phyloP scores from a whole-genome alignment of 2,888 invertebrate species.

The Entomobrya multifasciata region DNA sequence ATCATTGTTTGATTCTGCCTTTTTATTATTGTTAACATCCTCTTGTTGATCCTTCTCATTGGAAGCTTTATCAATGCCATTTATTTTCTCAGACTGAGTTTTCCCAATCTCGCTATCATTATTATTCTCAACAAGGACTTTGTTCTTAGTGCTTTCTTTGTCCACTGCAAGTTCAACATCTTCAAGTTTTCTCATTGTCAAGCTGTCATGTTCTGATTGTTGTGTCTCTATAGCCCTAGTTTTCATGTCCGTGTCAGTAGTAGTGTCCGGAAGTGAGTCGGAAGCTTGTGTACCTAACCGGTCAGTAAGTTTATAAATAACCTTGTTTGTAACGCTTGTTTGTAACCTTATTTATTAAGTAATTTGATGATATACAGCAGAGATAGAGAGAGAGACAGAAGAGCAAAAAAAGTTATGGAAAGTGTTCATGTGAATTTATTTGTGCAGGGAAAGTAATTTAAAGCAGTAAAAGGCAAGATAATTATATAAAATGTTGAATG shows the following conservation, averaged over 20 bases:
- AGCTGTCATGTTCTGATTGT: slow-evolving; percentile 61
- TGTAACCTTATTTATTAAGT: not conserved
- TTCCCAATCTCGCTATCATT: slow-evolving; percentile 47
- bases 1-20: slow-evolving; percentile 49
- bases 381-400: too few relatives aligned
- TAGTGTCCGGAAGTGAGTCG: slow-evolving; percentile 57
- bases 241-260: slow-evolving; percentile 59
- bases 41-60: slow-evolving; percentile 17
- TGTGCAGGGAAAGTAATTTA: not conserved
- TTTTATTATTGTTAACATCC: slow-evolving; percentile 30
- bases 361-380: not conserved
- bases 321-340: not conserved
- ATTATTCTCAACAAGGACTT: slow-evolving; percentile 18
- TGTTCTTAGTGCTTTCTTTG: slow-evolving; percentile 45
- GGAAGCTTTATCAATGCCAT: slow-evolving; percentile 10
- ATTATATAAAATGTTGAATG: too few relatives aligned
- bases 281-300: slow-evolving; percentile 48
- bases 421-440: not conserved
- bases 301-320: slow-evolving; percentile 45
- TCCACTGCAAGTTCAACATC: slow-evolving; percentile 39
- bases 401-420: not conserved
- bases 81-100: slow-evolving; percentile 26
- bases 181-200: slow-evolving; percentile 50
- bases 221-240: slow-evolving; percentile 58
- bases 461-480: not conserved